phyloP scores from a whole-genome alignment of 2,888 invertebrate species.

The Graphium colonna region DNA sequence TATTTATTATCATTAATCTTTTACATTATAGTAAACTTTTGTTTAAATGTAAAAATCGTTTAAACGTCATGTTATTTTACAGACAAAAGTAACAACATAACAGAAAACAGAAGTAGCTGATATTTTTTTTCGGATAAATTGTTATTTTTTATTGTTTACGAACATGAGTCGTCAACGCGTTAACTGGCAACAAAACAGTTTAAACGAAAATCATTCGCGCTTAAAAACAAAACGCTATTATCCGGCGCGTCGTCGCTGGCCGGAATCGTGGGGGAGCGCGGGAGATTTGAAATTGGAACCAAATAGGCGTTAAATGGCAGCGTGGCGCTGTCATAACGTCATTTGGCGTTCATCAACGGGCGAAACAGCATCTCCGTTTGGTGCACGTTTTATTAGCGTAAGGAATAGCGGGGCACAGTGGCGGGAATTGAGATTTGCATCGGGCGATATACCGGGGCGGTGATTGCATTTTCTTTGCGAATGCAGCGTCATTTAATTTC shows the following conservation, averaged over 20 bases:
- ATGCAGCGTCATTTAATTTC: conserved; percentile 73
- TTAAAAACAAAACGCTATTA: conserved; percentile 69
- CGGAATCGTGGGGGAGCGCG: conserved; percentile 74
- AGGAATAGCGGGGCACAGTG: conserved; percentile 76
- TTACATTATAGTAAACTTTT: too few relatives aligned
- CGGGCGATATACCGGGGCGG: conserved; percentile 61
- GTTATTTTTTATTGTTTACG: too few relatives aligned
- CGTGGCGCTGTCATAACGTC: conserved; percentile 77
- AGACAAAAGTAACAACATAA: too few relatives aligned
- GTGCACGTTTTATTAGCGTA: conserved; percentile 79
- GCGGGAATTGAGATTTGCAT: conserved; percentile 77
- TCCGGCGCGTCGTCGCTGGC: conserved; percentile 68
- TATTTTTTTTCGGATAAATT: too few relatives aligned
- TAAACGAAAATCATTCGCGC: conserved; percentile 27
- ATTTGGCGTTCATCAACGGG: conserved; percentile 78
- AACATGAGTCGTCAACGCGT: background rate
- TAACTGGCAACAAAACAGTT: background rate
- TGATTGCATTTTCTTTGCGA: conserved; percentile 78
- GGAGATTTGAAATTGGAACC: conserved; percentile 81
- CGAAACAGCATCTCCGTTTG: conserved; percentile 76
- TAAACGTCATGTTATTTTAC: too few relatives aligned
- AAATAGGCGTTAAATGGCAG: conserved; percentile 85
- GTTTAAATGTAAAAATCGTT: too few relatives aligned
- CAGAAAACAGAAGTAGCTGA: too few relatives aligned
- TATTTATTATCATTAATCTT: too few relatives aligned